These are phyloP conservation scores for Alcedo atthis DNA, from an alignment of 2,797 vertebrate species.

Conservation along the genomic window DNA sequence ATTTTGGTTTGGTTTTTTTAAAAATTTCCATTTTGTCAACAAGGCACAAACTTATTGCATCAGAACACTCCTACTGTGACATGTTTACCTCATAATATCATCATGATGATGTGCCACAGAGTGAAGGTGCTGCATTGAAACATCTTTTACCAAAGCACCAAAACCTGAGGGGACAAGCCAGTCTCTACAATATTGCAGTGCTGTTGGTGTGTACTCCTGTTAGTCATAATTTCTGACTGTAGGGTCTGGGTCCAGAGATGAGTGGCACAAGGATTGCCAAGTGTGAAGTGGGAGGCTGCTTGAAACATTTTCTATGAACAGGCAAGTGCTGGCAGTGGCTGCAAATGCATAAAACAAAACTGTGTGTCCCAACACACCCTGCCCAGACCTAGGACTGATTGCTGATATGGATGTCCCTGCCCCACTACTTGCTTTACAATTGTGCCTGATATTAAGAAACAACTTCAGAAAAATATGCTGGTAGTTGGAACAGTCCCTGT, in stretches of 20 bases:
- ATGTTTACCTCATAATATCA: not conserved
- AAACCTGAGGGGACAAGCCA: not conserved
- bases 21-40: not conserved
- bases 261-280: not conserved
- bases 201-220: not conserved
- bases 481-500: not conserved
- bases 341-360: not conserved
- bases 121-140: not conserved
- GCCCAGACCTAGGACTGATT: not conserved
- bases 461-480: not conserved
- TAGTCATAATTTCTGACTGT: not conserved
- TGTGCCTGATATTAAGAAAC: not conserved
- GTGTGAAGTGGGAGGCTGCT: not conserved
- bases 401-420: not conserved
- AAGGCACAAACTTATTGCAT: not conserved
- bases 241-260: not conserved
- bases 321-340: not conserved
- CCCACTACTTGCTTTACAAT: not conserved
- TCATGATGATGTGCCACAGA: not conserved
- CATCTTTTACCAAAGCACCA: not conserved
- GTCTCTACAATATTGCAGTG: not conserved
- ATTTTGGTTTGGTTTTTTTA: not conserved
- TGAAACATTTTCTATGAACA: not conserved
- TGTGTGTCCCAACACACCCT: not conserved
- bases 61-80: not conserved